These are phyloP conservation scores for Ectemnius cavifrons DNA, from an alignment of 2,888 invertebrate species.

Conservation along the genomic window DNA sequence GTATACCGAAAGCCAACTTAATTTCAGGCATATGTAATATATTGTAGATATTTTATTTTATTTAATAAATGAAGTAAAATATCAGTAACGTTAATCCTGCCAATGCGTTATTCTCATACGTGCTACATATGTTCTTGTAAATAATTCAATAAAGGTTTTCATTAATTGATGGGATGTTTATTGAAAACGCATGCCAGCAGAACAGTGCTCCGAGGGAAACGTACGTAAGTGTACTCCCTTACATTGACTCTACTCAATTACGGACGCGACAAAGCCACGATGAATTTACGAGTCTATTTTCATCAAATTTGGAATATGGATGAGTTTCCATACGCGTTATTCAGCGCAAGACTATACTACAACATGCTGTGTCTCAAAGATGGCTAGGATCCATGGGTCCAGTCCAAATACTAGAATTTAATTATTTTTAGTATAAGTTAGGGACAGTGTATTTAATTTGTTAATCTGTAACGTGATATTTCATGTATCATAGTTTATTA, in stretches of 20 bases:
- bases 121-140: slow-evolving; percentile 14
- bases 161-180: slow-evolving; percentile 15
- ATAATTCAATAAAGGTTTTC: slow-evolving; percentile 22
- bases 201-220: slow-evolving; percentile 4
- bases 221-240: slow-evolving; percentile 3
- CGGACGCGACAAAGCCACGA: slow-evolving; percentile 11
- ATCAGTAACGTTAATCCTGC: slow-evolving; percentile 23
- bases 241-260: too few species aligned
- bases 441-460: slow-evolving; percentile 74
- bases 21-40: slow-evolving; percentile 22
- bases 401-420: slow-evolving; percentile 71
- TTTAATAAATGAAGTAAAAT: slow-evolving; percentile 33
- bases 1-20: slow-evolving; percentile 2
- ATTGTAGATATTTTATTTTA: slow-evolving; percentile 34
- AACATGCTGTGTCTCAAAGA: slow-evolving; percentile 15
- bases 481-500: slow-evolving; percentile 75
- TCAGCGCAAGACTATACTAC: not conserved
- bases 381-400: slow-evolving; percentile 56
- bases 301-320: too few species aligned
- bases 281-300: too few species aligned
- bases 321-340: too few species aligned
- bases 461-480: slow-evolving; percentile 74
- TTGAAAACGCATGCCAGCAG: not conserved
- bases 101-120: slow-evolving; percentile 23
- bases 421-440: slow-evolving; percentile 70